Evolutionary conservation across 2,797 vertebrate genomes (phyloP).

Genomic region (Sebastes vulpes): DNA sequence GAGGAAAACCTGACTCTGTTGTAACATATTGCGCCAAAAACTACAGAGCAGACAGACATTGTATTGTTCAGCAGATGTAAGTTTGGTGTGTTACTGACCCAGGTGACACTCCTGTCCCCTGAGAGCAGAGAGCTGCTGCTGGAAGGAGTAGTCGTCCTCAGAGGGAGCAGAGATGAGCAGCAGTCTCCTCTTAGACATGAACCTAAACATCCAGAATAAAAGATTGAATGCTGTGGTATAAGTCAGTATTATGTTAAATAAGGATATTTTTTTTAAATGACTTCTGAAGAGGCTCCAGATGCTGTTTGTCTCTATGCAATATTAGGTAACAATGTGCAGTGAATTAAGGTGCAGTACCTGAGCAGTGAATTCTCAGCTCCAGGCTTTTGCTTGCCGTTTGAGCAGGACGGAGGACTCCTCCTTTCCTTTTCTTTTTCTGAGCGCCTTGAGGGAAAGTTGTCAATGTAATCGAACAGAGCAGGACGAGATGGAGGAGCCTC

Average conservation of each 20-base stretch:
- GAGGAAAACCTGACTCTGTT: background rate
- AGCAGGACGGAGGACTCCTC: constrained; percentile 62
- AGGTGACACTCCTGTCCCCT: constrained; percentile 83
- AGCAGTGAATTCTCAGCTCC: constrained; percentile 76
- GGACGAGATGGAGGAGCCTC: constrained; percentile 76
- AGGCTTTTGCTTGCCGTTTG: constrained; percentile 33
- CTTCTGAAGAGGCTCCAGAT: background rate
- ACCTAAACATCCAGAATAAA: constrained; percentile 63
- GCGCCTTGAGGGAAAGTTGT: constrained; percentile 83
- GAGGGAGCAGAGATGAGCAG: constrained; percentile 84
- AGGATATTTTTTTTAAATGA: background rate
- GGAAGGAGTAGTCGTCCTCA: constrained; percentile 85
- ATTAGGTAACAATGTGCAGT: background rate
- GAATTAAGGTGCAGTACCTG: constrained; percentile 67
- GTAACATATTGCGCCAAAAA: background rate
- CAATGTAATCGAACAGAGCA: constrained; percentile 80
- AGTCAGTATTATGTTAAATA: background rate
- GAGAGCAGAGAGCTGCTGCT: constrained; percentile 85
- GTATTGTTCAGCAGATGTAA: background rate
- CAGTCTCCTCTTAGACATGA: constrained; percentile 86
- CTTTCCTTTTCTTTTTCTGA: constrained; percentile 80
- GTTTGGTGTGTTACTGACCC: constrained; percentile 66
- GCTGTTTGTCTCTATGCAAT: background rate
- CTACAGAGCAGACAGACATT: background rate
- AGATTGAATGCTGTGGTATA: background rate